Conservation (phyloP, 2,797 vertebrate genomes). For the Nyctalus aviator region DNA sequence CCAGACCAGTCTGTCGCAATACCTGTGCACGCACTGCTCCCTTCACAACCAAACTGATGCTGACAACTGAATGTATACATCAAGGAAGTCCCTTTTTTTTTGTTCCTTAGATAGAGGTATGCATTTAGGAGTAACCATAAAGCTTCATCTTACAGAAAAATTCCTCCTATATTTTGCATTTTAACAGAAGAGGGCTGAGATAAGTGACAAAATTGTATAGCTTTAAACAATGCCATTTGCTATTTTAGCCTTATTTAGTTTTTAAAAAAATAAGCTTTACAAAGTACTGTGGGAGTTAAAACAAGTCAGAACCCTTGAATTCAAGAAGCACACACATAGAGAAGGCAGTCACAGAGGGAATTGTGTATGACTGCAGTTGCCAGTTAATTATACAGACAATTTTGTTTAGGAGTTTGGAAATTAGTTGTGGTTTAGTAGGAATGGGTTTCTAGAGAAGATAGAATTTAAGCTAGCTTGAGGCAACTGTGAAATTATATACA, state of each 20-base stretch:
- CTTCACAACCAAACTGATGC: not conserved
- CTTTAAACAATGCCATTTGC: not conserved
- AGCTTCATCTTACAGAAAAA: not conserved
- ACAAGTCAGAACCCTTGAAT: not conserved
- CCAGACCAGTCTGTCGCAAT: not conserved
- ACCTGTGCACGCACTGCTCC: not conserved
- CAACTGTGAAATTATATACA: conserved; percentile 2
- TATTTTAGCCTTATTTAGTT: not conserved
- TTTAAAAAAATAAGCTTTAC: not conserved
- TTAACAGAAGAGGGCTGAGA: not conserved
- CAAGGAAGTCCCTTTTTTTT: not conserved
- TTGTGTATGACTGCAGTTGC: not conserved
- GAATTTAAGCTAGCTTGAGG: conserved; percentile 46
- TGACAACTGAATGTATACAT: not conserved
- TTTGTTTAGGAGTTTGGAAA: conserved; percentile 53
- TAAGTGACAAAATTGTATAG: not conserved
- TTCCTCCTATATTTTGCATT: not conserved
- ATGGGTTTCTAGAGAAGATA: not conserved
- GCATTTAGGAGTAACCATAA: not conserved
- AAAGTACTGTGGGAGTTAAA: not conserved
- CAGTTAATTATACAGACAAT: conserved; percentile 24
- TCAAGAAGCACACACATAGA: not conserved
- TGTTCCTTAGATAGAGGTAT: not conserved
- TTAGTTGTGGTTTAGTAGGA: not conserved
- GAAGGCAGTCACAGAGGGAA: not conserved